Percentiles rank a stretch among this genome's conserved stretches.
Conservation (phyloP, 2,888 invertebrate genomes). For the Hipparchia semele region DNA sequence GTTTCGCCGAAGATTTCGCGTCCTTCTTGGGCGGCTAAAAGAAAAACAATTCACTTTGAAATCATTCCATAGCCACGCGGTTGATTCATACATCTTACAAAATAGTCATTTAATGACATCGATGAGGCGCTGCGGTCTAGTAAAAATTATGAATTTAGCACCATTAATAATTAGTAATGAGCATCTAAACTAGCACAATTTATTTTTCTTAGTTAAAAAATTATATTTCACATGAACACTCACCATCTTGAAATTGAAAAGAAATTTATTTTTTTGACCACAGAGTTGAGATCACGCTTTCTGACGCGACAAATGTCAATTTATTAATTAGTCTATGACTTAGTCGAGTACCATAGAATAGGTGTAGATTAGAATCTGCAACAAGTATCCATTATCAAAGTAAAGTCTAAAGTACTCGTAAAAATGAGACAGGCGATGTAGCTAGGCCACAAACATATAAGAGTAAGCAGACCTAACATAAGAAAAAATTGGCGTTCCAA, state of each 20-base stretch:
- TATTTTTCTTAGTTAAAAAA: not conserved
- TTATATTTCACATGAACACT: constrained; percentile 50
- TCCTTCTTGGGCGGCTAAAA: constrained; percentile 96
- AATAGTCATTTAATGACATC: not conserved
- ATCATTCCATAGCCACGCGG: constrained; percentile 72
- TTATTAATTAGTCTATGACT: not conserved
- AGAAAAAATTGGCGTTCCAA: too few relatives aligned
- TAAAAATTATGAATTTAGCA: not conserved
- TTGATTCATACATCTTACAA: constrained; percentile 34
- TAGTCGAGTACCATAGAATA: not conserved
- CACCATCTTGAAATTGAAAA: constrained; percentile 81
- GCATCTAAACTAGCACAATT: not conserved
- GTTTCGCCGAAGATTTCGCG: constrained; percentile 94
- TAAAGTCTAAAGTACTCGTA: too few relatives aligned
- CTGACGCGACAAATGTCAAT: not conserved
- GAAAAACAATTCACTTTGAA: constrained; percentile 53
- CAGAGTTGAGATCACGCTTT: constrained; percentile 10
- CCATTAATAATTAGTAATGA: not conserved
- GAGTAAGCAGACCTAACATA: too few relatives aligned
- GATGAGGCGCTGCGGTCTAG: not conserved
- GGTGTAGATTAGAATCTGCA: too few relatives aligned
- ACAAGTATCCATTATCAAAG: too few relatives aligned
- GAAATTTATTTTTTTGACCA: constrained; percentile 48
- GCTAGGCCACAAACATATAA: too few relatives aligned
- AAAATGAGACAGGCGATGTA: too few relatives aligned